These are phyloP conservation scores for Calyptommatus sinebrachiatus DNA, from an alignment of 2,113 vertebrate species.

Conservation along the genomic window DNA sequence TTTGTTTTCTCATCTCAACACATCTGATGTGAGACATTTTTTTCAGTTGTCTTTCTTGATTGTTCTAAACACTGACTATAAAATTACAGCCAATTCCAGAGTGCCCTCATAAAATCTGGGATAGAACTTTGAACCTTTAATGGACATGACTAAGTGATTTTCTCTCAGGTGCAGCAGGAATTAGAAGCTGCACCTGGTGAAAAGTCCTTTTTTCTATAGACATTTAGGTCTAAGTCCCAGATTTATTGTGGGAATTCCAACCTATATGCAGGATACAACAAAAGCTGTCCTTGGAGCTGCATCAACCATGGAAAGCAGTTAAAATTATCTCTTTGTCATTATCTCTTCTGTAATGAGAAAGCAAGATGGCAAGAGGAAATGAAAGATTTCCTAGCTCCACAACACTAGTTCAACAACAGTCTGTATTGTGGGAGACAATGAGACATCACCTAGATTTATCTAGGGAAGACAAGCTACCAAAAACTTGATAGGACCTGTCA, in stretches of 20 bases:
- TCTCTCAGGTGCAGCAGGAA: too few species aligned
- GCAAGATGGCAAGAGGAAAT: not conserved
- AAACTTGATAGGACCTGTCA: not conserved
- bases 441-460: not conserved
- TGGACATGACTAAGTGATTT: too few species aligned
- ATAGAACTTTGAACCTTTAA: not conserved
- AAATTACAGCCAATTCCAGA: too few species aligned
- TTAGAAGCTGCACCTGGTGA: too few species aligned
- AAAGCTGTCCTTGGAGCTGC: not conserved
- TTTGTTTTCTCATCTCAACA: too few species aligned
- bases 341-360: slow-evolving; percentile 12
- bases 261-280: not conserved
- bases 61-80: too few species aligned
- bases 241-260: not conserved
- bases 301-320: not conserved
- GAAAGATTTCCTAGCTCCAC: slow-evolving; percentile 6
- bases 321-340: slow-evolving; percentile 15
- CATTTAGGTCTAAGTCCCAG: not conserved
- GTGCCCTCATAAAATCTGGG: too few species aligned
- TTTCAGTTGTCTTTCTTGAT: too few species aligned
- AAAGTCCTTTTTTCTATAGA: not conserved
- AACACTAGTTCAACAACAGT: slow-evolving; percentile 5
- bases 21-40: too few species aligned
- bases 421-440: not conserved
- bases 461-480: not conserved